phyloP scores from a whole-genome alignment of 2,888 invertebrate genomes.

The Tanytarsus gracilentus region DNA sequence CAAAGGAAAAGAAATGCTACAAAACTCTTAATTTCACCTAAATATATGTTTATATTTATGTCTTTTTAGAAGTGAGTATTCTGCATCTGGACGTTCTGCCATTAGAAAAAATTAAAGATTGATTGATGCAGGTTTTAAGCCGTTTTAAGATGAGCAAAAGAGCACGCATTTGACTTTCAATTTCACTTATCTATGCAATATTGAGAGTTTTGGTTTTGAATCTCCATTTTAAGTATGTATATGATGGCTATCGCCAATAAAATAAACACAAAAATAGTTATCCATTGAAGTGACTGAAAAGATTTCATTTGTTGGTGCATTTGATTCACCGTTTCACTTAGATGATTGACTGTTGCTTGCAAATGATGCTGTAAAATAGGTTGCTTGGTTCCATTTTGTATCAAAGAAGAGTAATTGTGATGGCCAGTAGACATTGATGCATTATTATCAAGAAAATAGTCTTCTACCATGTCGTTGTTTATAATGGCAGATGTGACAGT shows the following conservation, averaged over 20 bases:
- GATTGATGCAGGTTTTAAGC: too few species aligned
- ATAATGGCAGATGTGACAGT: slow-evolving; percentile 22
- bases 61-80: too few species aligned
- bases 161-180: too few species aligned
- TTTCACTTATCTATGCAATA: slow-evolving; percentile 29
- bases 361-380: slow-evolving; percentile 17
- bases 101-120: too few species aligned
- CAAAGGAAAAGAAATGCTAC: too few species aligned
- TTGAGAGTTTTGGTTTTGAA: slow-evolving; percentile 34
- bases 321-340: slow-evolving; percentile 40
- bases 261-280: slow-evolving; percentile 46
- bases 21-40: too few species aligned
- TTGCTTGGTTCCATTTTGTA: slow-evolving; percentile 20
- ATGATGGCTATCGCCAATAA: slow-evolving; percentile 42
- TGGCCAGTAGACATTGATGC: not conserved
- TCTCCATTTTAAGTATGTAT: slow-evolving; percentile 43
- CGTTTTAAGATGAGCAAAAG: too few species aligned
- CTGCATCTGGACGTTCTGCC: too few species aligned
- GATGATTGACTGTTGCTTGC: slow-evolving; percentile 36
- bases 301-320: slow-evolving; percentile 46
- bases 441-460: slow-evolving; percentile 1
- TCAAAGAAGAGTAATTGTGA: not conserved
- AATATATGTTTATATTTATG: too few species aligned
- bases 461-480: slow-evolving; percentile 4
- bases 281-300: slow-evolving; percentile 46